A percentile compares a stretch with the other conserved stretches of the same genome.
Evolutionary conservation across 1,140 invertebrate genomes (phyloP).

Genomic region (Drosophila takahashii): DNA sequence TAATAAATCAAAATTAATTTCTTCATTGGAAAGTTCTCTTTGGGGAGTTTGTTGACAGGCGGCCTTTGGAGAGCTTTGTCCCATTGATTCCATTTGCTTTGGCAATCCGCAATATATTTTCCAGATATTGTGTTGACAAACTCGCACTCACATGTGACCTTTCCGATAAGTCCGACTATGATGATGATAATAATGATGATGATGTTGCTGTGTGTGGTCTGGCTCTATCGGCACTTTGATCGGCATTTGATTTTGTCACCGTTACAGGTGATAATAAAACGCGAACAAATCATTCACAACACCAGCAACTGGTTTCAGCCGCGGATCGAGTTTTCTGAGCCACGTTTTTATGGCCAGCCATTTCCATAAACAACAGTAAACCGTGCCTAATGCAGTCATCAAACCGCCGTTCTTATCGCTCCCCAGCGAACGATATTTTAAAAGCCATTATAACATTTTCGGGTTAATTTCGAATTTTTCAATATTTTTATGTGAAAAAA

Average conservation of each 20-base stretch:
- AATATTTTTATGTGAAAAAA: conserved; percentile 27
- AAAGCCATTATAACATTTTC: conserved; percentile 61
- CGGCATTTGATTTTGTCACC: conserved; percentile 24
- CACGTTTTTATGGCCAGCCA: conserved; percentile 45
- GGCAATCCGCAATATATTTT: conserved; percentile 40
- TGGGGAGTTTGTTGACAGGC: conserved; percentile 22
- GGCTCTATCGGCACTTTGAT: conserved; percentile 45
- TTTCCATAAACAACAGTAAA: conserved; percentile 47
- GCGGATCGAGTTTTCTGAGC: conserved; percentile 28
- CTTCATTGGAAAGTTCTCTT: conserved; percentile 32
- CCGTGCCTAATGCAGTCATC: conserved; percentile 67
- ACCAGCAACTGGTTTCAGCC: conserved; percentile 54
- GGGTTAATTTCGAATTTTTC: conserved; percentile 53
- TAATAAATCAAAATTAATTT: conserved; percentile 62
- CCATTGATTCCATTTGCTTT: conserved; percentile 36
- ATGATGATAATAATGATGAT: neutral
- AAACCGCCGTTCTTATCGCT: conserved; percentile 53
- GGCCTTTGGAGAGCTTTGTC: conserved; percentile 23
- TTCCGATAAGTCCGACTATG: conserved; percentile 28
- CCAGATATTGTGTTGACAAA: conserved; percentile 35
- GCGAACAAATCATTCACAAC: conserved; percentile 29
- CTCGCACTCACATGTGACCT: conserved; percentile 34
- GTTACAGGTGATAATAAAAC: conserved; percentile 71
- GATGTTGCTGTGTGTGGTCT: conserved; percentile 46
- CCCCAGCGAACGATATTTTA: conserved; percentile 44